Evolutionary conservation across 2,888 invertebrate genomes (phyloP), one percentile per base, ranked within the genome.

Genomic region (Neoaliturus tenellus): DNA sequence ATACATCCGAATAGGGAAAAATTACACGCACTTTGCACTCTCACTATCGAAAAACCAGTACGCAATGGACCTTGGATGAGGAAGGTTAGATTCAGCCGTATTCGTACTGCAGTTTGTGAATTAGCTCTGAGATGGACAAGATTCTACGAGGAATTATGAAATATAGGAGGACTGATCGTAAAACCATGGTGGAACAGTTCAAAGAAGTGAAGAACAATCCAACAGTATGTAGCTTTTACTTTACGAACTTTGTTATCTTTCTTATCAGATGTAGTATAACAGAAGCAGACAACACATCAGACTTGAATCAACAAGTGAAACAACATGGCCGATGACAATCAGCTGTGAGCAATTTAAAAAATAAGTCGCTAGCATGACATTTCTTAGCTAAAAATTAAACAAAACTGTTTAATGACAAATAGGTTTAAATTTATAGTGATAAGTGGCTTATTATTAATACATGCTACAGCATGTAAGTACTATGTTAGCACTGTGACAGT

Each of bases 121-220:
- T 62, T 28, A 31, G 62, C 31, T 62, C 31, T 14, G 55, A 35
- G 8, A 97, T 98, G 97, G 97, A 98, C 89, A 94, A 96, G 91
- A 96, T 98, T 90, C 91, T 98, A 87, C 94, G 95, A 89, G 98
- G 98, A 80, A 96, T 98, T 82, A 97, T 98, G 94, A 94, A 95
- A 89, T 98, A 98, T 90, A 93, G 98, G 85, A 93, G 95, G 85
- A 94, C 95, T 83, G 95, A 96, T 87, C 93, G 96, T 86, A 94
- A 95, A 85, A 94, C 93, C 89, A 97, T 98, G 97, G 96, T 98
- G 41, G 95, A 97, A 91, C 98, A 98, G 91, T 98, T 98, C 91
- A 93, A 96, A 90, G 93, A 95, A 93, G 97, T 98, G 87, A 93
- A 94, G 90, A 95, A 98, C 92, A 94, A 97, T 92, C 98, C 98